Evolutionary conservation across 2,888 invertebrate genomes (phyloP), one percentile per base, ranked within the genome.

Genomic region (Himalopsyche anomala): DNA sequence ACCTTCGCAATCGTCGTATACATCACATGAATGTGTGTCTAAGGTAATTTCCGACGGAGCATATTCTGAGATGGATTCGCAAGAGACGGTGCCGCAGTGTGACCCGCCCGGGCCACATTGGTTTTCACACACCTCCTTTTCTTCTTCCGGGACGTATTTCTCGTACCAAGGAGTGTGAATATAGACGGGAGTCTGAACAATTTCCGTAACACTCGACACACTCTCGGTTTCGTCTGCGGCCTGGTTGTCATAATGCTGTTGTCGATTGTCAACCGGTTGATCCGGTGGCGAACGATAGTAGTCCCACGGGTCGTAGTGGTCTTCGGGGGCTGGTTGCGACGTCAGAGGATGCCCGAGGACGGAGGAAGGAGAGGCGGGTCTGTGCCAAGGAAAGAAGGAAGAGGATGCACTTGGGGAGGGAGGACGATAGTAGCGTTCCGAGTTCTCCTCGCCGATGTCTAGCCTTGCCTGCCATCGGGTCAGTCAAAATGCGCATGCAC

Each of bases 281-380:
- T 36, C 40, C 42, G 80, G 54, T 55, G 38, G 87, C 36, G 36
- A 85, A 56, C 40, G 83, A 91, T 95, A 96, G 90, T 94, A 93
- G 89, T 96, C 94, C 97, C 97, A 97, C 85, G 96, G 97, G 93
- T 97, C 96, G 91, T 91, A 90, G 89, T 92, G 91, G 87, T 92
- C 90, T 90, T 92, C 91, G 4, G 90, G 85, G 92, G 92, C 81
- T 91, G 92, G 90, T 83, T 89, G 86, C 42, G 88, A 89, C 90
- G 92, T 91, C 4, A 90, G 89, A 38, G 79, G 82, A 62, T 81
- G 85, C 92, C 92, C 81, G 91, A 92, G 90, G 93, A 93, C 93
- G 92, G 92, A 92, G 92, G 62, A 83, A 82, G 84, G 86, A 80
- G 86, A 82, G 88, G 91, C 91, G 3, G 92, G 92, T 80, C 91